Evolutionary conservation across 2,888 invertebrate genomes (phyloP).

Genomic region (Oscheius myriophilus): DNA sequence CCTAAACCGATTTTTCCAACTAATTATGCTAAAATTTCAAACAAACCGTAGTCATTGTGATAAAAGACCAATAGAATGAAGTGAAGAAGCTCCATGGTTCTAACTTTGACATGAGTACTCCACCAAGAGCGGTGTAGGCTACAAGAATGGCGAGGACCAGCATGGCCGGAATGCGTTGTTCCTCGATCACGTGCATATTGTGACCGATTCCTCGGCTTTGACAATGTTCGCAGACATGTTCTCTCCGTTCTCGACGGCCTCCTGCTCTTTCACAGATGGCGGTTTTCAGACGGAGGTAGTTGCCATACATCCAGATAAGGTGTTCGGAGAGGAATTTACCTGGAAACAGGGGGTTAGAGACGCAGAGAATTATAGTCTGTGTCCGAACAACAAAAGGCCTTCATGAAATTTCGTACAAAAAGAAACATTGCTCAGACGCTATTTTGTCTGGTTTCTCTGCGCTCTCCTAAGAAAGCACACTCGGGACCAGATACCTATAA

Average conservation of each 20-base stretch:
- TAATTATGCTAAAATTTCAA: background rate
- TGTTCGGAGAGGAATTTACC: constrained; percentile 70
- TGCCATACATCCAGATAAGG: constrained; percentile 69
- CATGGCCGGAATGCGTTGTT: constrained; percentile 69
- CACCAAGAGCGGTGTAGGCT: constrained; percentile 70
- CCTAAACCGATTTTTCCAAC: constrained; percentile 46
- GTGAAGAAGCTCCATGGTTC: constrained; percentile 70
- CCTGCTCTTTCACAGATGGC: constrained; percentile 31
- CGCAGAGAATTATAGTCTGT: too few relatives aligned
- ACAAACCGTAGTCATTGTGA: constrained; percentile 70
- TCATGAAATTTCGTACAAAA: too few relatives aligned
- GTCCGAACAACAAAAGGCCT: too few relatives aligned
- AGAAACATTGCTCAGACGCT: too few relatives aligned
- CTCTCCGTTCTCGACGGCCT: constrained; percentile 46
- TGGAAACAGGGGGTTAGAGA: constrained; percentile 28
- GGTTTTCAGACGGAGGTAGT: constrained; percentile 65
- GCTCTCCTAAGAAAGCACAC: too few relatives aligned
- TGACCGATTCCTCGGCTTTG: constrained; percentile 60
- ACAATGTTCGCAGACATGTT: constrained; percentile 69
- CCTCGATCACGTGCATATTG: constrained; percentile 65
- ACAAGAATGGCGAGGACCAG: constrained; percentile 69
- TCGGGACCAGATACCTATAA: background rate
- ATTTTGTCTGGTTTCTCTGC: too few relatives aligned
- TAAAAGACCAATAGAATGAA: constrained; percentile 71
- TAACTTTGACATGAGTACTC: constrained; percentile 67